These are phyloP conservation scores for Toxotes jaculatrix DNA, from an alignment of 2,113 vertebrate genomes.

Conservation along the genomic window DNA sequence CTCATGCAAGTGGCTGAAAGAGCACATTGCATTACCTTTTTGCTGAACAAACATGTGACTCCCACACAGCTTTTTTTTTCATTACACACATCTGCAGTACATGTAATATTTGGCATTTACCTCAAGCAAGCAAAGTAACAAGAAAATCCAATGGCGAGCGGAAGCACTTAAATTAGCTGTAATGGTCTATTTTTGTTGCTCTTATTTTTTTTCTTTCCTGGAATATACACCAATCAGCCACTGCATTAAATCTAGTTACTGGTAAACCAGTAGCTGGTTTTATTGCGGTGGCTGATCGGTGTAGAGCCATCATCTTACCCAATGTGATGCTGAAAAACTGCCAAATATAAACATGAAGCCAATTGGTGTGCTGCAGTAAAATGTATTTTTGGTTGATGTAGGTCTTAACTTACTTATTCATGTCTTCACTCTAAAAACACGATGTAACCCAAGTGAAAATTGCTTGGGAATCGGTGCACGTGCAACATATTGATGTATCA, in stretches of 20 bases:
- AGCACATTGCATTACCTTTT: constrained; percentile 33
- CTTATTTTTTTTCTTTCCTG: background rate
- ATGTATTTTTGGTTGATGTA: background rate
- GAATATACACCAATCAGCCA: no score
- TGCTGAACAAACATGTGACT: constrained; percentile 48
- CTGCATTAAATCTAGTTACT: no score
- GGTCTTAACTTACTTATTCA: background rate
- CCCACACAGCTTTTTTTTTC: background rate
- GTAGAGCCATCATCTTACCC: background rate
- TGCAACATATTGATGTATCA: constrained; percentile 42
- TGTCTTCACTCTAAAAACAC: background rate
- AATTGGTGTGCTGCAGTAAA: constrained; percentile 6
- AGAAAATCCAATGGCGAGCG: background rate
- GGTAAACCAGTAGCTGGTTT: no score
- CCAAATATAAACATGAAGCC: constrained; percentile 2
- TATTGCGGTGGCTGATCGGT: background rate
- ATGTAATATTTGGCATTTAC: constrained; percentile 46
- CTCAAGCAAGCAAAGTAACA: constrained; percentile 24
- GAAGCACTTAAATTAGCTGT: background rate
- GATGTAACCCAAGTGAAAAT: background rate
- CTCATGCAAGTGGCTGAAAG: constrained; percentile 28
- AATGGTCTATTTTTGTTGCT: background rate
- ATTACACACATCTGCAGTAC: constrained; percentile 26
- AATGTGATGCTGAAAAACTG: background rate
- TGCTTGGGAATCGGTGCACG: constrained; percentile 17